phyloP scores from a whole-genome alignment of 2,888 invertebrate genomes.

The Protonemura montana region DNA sequence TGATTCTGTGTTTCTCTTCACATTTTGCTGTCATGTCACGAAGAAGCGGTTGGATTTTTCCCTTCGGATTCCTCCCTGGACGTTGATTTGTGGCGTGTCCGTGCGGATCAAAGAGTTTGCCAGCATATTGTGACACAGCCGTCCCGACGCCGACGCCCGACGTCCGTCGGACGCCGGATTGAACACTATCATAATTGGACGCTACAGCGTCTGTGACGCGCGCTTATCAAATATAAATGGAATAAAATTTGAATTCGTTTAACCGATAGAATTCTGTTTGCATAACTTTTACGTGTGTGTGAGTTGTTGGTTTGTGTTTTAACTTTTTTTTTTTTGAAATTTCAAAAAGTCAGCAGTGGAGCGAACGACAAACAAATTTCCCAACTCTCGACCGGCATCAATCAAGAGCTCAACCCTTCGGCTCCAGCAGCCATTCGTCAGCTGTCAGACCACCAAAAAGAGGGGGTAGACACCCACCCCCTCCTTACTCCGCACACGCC shows the following conservation, averaged over 20 bases:
- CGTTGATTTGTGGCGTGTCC: background rate
- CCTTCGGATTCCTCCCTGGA: too few species aligned
- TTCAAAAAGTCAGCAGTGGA: slow-evolving; percentile 25
- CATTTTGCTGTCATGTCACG: too few species aligned
- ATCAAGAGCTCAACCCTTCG: slow-evolving; percentile 34
- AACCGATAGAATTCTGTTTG: slow-evolving; percentile 15
- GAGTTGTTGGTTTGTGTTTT: background rate
- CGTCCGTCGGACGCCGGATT: background rate
- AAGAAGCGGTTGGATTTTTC: too few species aligned
- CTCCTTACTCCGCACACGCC: background rate
- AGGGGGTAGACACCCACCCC: background rate
- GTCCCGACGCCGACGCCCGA: too few species aligned
- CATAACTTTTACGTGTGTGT: slow-evolving; percentile 13
- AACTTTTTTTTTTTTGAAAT: background rate
- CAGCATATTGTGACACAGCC: background rate
- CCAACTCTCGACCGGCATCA: slow-evolving; percentile 25
- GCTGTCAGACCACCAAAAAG: slow-evolving; percentile 24
- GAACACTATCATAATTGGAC: slow-evolving; percentile 21
- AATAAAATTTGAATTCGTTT: slow-evolving; percentile 20
- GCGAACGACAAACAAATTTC: slow-evolving; percentile 35
- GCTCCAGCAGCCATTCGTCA: slow-evolving; percentile 31
- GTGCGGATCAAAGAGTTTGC: background rate
- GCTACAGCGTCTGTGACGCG: background rate
- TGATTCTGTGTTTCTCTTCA: too few species aligned
- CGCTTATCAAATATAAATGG: slow-evolving; percentile 17